Evolutionary conservation across 1,140 invertebrate genomes (phyloP), one percentile per base, ranked within the genome.

Genomic region (Drosophila nigrodunni): DNA sequence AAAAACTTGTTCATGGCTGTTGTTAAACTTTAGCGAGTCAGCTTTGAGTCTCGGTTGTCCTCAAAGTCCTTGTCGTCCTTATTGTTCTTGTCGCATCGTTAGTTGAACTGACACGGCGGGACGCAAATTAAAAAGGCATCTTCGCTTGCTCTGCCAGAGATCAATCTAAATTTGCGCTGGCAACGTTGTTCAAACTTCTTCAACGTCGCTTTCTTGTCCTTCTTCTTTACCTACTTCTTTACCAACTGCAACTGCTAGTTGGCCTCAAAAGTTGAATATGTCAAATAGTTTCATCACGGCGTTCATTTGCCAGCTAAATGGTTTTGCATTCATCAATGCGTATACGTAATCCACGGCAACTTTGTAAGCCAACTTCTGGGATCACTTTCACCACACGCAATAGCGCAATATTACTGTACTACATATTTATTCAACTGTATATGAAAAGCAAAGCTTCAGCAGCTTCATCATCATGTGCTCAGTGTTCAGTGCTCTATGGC

Each of bases 71-170:
- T 21, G 46, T 10, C 50, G 41, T 43, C 0, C 39, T 2, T 41
- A 11, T 11, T 35, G 13, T 39, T 30, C 13, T 7, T 2, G 10
- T 11, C 18, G 37, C 18, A 7, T 35, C 25, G 57, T 30, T 46
- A 8, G 25, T 15, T 41, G 30, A 55, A 60, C 52, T 75, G 25
- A 58, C 60, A 54, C 35, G 41, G 49, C 62, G 46, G 62, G 35
- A 77, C 67, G 81, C 70, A 90, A 85, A 89, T 88, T 88, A 88
- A 88, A 89, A 88, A 89, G 86, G 77, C 78, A 90, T 73, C 62
- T 80, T 68, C 8, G 10, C 18, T 50, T 47, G 57, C 64, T 46
- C 13, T 18, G 25, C 62, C n/a, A 43, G 54, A 89, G 86, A 88
- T 88, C 85, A 88, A 88, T 88, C 85, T 88, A 89, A 89, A 88